A percentile compares a stretch with the other conserved stretches of the same genome.
Evolutionary conservation across 2,888 invertebrate species (phyloP).

Genomic region (Allophyes oxyacanthae): DNA sequence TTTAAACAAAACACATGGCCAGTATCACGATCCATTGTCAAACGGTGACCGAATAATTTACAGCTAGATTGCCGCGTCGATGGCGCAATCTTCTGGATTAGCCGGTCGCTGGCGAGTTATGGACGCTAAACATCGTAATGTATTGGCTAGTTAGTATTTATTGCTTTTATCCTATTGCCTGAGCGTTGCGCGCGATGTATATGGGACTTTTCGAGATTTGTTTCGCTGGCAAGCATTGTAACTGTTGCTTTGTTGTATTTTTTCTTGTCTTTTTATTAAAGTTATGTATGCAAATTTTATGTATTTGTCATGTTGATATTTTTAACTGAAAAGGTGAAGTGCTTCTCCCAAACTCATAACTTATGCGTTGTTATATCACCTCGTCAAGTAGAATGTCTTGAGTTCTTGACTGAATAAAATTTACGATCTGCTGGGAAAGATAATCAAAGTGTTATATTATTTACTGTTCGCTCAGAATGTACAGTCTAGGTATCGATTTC

Average conservation of each 20-base stretch:
- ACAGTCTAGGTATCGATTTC: constrained; percentile 27
- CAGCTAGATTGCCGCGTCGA: constrained; percentile 49
- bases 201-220: constrained; percentile 39
- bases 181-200: constrained; percentile 37
- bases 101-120: constrained; percentile 51
- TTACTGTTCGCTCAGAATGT: constrained; percentile 17
- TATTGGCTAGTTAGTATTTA: constrained; percentile 56
- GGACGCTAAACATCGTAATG: constrained; percentile 52
- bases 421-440: constrained; percentile 3
- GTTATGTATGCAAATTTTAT: constrained; percentile 4
- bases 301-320: background rate
- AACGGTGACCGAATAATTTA: constrained; percentile 43
- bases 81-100: constrained; percentile 56
- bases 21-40: constrained; percentile 36
- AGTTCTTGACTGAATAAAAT: constrained; percentile 2
- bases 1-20: constrained; percentile 25
- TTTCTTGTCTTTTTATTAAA: constrained; percentile 1
- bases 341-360: background rate
- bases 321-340: background rate
- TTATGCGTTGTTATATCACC: background rate
- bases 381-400: background rate
- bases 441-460: constrained; percentile 26
- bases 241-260: constrained; percentile 28
- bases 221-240: constrained; percentile 42
- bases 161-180: constrained; percentile 50